Evolutionary conservation across 92 coral and sea anemone genomes (phyloP), one percentile per base, ranked within the genome.

Genomic region (Nematostella vectensis): DNA sequence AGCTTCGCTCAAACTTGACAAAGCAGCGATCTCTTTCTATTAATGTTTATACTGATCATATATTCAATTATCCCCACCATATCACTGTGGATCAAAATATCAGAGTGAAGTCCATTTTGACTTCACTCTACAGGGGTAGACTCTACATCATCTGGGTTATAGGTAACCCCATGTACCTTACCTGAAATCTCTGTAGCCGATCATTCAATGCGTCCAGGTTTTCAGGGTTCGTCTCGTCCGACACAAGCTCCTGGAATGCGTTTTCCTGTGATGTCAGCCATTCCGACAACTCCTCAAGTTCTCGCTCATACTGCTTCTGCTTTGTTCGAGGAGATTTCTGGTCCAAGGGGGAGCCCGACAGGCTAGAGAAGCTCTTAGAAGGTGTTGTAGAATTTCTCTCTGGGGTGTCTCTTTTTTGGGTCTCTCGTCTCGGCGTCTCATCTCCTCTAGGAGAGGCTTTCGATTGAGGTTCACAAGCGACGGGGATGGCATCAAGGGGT

Each of bases 221-320:
- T 28, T 79, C 75, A 9, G 94, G 89, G 6, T 77, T 51, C 17
- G 59, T 53, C 16, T 76, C 88, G 54, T 87, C 87, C 2, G 82
- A 79, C 20, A 83, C 87, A 33, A 93, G 80, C 26, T 70, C 82
- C 22, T 87, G 94, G 53, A 93, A 77, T 26, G 48, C 69, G 54
- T 77, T 74, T 53, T 93, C 88, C 62, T 88, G 87, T 12, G 77
- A 55, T 11, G 89, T 59, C 63, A 93, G 58, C 99, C 99, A 93
- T 15, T 87, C 85, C 8, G 95, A 78, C n/a, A 93, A 82, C 63
- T 87, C 95, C 54, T 72, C 65, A 22, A 93, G 54, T 37, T 87
- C 96, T 29, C 72, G 79, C 61, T 62, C 77, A 51, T 82, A 83
- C 33, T 93, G 98, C 36, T 64, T 68, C 52, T 67, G 85, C 29